Evolutionary conservation across 2,113 vertebrate genomes (phyloP), one percentile per base, ranked within the genome.

Genomic region (Paracanthobrama guichenoti): DNA sequence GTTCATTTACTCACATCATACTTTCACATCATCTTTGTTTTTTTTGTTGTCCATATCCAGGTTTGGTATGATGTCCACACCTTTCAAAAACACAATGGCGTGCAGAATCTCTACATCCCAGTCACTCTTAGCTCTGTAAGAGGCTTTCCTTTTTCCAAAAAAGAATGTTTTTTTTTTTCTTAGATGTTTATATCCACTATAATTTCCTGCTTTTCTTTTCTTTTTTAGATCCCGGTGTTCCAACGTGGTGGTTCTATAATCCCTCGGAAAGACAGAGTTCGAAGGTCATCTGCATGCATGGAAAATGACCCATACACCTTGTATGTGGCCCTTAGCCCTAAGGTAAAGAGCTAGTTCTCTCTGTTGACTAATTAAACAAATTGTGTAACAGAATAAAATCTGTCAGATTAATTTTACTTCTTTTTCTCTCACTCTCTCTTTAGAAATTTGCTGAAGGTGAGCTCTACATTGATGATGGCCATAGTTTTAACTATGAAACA

Each of bases 181-280:
- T 53, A 42, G 1, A 8, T 20, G 78, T 76, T 8, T 59, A 7
- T 84, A 3, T 8, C 46, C 46, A 46, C 14, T 16, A 44, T 35
- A 20, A 20, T 28, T n/a, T 1, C 2, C 55, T 72, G 3, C 73
- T 67, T 44, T 55, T 72, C 1, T 76, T 18, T 57, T 85, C 24
- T n/a, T 78, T 53, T 39, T n/a, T 88, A 98, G 96, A 94, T 97
- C 84, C 97, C 97, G 0, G 96, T 96, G 79, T 97, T 96, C 91
- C 97, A 98, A 86, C 95, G 96, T 0, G 96, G 96, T 0, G 96
- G 97, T 31, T 96, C 96, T 3, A 94, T 98, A 2, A 94, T 98
- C 84, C 93, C 96, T 44, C 93, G 95, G 55, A 97, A 97, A 92
- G 91, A 95, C 84, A 88, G 97, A 3, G 93, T 95, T 8, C 94